Evolutionary conservation across 2,113 vertebrate genomes (phyloP).

Genomic region (Anoplopoma fimbria): DNA sequence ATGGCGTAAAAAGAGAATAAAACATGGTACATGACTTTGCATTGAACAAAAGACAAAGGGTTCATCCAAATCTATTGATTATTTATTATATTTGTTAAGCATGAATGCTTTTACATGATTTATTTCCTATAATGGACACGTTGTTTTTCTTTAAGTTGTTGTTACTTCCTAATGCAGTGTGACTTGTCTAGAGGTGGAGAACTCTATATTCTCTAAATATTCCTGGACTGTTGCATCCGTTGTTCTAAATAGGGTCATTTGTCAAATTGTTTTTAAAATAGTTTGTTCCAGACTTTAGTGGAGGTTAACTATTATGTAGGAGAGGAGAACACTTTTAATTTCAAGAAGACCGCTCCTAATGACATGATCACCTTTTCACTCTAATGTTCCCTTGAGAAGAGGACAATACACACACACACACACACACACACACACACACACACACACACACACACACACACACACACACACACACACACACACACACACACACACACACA

Average conservation of each 20-base stretch:
- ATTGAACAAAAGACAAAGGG: neutral
- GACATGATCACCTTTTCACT: neutral
- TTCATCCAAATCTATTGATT: neutral
- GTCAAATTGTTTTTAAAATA: neutral
- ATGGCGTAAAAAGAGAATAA: too few species aligned
- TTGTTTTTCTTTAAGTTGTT: neutral
- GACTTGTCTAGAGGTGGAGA: neutral
- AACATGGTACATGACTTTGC: too few species aligned
- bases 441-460: constrained; percentile 13
- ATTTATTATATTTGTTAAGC: neutral
- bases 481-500: neutral
- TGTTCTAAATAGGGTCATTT: neutral
- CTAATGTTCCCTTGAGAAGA: neutral
- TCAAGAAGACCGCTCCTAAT: too few species aligned
- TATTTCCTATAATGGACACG: neutral
- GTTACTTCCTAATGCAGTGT: neutral
- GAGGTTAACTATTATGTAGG: neutral
- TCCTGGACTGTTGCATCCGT: neutral
- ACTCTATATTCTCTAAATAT: too few species aligned
- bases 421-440: constrained; percentile 5
- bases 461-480: constrained; percentile 37
- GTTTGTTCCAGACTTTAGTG: neutral
- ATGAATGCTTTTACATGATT: neutral
- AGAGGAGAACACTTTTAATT: neutral
- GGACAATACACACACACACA: constrained; percentile 3